These are phyloP conservation scores for Lordiphosa mommai DNA, from an alignment of 1,140 invertebrate genomes.

Conservation along the genomic window DNA sequence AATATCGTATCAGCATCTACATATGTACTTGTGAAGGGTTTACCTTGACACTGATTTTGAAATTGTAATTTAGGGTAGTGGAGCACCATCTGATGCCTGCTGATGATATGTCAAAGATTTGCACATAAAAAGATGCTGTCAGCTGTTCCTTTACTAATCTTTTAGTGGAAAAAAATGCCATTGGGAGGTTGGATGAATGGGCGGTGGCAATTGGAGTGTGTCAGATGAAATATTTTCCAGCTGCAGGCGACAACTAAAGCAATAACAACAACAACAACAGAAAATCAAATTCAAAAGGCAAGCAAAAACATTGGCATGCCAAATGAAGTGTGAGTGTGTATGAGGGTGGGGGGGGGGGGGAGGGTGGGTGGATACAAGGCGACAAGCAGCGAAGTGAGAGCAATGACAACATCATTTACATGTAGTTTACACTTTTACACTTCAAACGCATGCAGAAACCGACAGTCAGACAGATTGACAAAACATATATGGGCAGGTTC, in stretches of 20 bases:
- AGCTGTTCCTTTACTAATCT: too few species aligned
- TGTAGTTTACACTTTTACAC: conserved; percentile 38
- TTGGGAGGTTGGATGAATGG: neutral
- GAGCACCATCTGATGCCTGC: too few species aligned
- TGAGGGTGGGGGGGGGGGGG: neutral
- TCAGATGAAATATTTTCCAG: neutral
- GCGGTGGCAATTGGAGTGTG: neutral
- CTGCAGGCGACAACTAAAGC: neutral
- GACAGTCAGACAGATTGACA: neutral
- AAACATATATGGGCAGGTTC: neutral
- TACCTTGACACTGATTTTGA: too few species aligned
- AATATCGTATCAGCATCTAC: too few species aligned
- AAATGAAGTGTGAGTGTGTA: conserved; percentile 14
- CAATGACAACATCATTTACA: conserved; percentile 49
- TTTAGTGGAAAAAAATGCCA: too few species aligned
- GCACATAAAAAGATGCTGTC: too few species aligned
- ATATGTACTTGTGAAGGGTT: too few species aligned
- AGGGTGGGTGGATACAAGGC: neutral
- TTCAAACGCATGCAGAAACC: neutral
- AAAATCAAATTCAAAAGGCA: conserved; percentile 15
- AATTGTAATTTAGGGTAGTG: too few species aligned
- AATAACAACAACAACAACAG: conserved; percentile 2
- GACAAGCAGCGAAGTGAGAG: neutral
- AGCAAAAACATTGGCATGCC: conserved; percentile 7
- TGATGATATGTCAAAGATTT: too few species aligned